Evolutionary conservation across 2,888 invertebrate genomes (phyloP).

Genomic region (Aleiodes testaceus): DNA sequence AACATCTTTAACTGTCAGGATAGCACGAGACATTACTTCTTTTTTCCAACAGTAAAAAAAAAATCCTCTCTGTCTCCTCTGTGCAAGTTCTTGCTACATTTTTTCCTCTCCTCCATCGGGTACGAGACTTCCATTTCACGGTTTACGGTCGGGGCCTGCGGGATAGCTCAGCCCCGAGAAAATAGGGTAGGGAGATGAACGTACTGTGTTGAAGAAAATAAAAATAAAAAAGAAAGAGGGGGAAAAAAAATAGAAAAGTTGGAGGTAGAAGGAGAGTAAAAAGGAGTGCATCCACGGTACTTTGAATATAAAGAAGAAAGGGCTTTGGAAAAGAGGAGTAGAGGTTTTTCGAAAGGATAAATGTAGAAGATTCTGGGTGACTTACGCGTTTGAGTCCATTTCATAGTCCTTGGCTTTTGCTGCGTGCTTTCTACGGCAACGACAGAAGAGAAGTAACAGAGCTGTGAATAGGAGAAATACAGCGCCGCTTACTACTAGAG

Average conservation of each 20-base stretch:
- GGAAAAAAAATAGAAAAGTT: conserved; percentile 25
- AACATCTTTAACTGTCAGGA: conserved; percentile 5
- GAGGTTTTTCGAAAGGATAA: conserved; percentile 31
- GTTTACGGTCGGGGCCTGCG: conserved; percentile 55
- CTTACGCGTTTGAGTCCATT: conserved; percentile 82
- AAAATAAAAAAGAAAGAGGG: conserved; percentile 40
- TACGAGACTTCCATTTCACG: conserved; percentile 62
- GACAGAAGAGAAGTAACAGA: conserved; percentile 87
- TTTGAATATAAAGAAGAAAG: conserved; percentile 46
- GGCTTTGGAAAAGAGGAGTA: conserved; percentile 18
- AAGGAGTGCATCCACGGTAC: conserved; percentile 38
- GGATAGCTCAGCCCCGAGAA: conserved; percentile 50
- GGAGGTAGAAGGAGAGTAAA: conserved; percentile 29
- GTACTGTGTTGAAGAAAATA: conserved; percentile 30
- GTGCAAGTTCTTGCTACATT: conserved; percentile 45
- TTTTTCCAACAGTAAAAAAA: not conserved
- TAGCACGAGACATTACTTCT: conserved; percentile 13
- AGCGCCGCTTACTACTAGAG: conserved; percentile 85
- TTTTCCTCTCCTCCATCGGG: conserved; percentile 46
- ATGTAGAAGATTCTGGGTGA: conserved; percentile 51
- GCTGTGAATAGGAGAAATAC: conserved; percentile 86
- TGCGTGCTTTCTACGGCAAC: conserved; percentile 89
- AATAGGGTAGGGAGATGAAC: conserved; percentile 34
- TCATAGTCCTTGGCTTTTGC: conserved; percentile 90
- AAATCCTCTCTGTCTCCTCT: conserved; percentile 28